These are phyloP conservation scores for Oostethus manadensis DNA, from an alignment of 2,113 vertebrate species.

Conservation along the genomic window DNA sequence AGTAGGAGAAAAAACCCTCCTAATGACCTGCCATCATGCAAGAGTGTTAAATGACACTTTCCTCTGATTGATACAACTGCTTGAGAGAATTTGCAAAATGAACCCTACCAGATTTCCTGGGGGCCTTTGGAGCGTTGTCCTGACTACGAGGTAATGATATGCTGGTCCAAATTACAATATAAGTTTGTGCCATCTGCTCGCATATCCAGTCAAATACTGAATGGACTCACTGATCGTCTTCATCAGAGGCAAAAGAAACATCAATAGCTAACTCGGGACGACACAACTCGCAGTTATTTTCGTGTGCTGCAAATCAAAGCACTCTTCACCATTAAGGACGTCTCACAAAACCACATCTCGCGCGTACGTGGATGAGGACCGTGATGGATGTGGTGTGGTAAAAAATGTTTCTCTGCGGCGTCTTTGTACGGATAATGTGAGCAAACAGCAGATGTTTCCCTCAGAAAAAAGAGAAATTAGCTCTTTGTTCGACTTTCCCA, in stretches of 20 bases:
- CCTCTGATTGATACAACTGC: too few species aligned
- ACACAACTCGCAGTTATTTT: not conserved
- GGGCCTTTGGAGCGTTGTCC: too few species aligned
- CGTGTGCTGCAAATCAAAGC: not conserved
- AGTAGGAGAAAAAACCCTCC: too few species aligned
- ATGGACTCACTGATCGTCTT: constrained; percentile 5
- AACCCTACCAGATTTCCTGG: not conserved
- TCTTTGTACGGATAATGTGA: constrained; percentile 2
- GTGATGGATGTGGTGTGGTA: not conserved
- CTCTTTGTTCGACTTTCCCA: not conserved
- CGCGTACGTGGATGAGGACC: not conserved
- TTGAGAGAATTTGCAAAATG: too few species aligned
- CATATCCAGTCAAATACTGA: constrained; percentile 2
- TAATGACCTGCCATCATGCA: too few species aligned
- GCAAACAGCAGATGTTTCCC: constrained; percentile 13
- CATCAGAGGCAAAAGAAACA: constrained; percentile 1
- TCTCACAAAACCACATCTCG: not conserved
- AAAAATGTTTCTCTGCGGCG: not conserved
- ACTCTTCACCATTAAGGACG: not conserved
- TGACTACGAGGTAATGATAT: not conserved
- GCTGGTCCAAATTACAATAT: not conserved
- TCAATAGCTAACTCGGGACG: not conserved
- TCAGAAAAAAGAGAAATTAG: constrained; percentile 6
- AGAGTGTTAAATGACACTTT: too few species aligned
- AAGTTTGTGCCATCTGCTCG: not conserved